phyloP scores from a whole-genome alignment of 35 echinoderm and acorn worm species.

The Apostichopus japonicus region DNA sequence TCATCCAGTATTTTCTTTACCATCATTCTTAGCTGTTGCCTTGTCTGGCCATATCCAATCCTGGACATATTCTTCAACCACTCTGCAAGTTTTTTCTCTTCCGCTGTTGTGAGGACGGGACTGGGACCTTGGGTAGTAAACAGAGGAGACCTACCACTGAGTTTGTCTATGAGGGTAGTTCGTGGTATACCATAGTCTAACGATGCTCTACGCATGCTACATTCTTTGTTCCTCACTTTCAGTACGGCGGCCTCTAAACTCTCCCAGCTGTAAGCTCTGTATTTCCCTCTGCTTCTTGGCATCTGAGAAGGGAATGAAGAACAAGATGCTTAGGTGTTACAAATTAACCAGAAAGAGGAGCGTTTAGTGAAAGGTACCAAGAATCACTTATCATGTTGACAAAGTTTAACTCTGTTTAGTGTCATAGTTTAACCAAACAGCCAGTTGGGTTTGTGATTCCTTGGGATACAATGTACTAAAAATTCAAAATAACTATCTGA shows the following conservation, averaged over 20 bases:
- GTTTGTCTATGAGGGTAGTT: conserved; percentile 50
- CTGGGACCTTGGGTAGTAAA: conserved; percentile 38
- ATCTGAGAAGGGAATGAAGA: not conserved
- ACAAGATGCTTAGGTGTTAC: too few species aligned
- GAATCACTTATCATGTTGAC: too few species aligned
- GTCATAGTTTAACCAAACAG: too few species aligned
- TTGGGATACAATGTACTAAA: too few species aligned
- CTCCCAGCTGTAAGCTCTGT: conserved; percentile 37
- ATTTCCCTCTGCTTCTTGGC: conserved; percentile 34
- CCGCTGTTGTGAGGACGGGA: conserved; percentile 22
- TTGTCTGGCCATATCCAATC: conserved; percentile 55
- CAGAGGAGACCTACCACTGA: not conserved
- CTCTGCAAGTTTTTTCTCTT: conserved; percentile 45
- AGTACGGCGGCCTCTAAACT: conserved; percentile 1
- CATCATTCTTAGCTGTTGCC: conserved; percentile 47
- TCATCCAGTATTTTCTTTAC: conserved; percentile 66
- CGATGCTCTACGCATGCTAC: conserved; percentile 13
- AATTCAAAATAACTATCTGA: too few species aligned
- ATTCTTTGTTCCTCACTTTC: conserved; percentile 25
- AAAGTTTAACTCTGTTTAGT: too few species aligned
- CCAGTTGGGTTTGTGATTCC: too few species aligned
- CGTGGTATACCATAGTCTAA: conserved; percentile 22
- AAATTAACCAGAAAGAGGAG: too few species aligned
- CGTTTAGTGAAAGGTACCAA: too few species aligned
- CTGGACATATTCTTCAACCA: conserved; percentile 66